Percentiles rank a stretch among this genome's conserved stretches.
Conservation (phyloP, 1,140 invertebrate genomes). For the Drosophila takahashii region DNA sequence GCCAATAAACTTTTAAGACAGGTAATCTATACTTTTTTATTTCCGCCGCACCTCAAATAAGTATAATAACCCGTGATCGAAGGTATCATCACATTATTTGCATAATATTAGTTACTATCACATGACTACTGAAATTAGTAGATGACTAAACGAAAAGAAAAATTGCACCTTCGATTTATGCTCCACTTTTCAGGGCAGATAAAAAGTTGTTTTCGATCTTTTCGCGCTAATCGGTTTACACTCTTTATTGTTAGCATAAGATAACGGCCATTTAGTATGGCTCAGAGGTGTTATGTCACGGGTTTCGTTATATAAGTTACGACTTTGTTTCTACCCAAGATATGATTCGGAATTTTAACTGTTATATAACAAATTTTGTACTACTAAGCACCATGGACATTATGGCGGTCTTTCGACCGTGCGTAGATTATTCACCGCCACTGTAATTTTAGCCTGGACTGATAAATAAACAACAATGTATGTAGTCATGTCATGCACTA, state of each 20-base stretch:
- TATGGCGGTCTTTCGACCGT: background rate
- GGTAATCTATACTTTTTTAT: background rate
- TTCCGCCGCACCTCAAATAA: constrained; percentile 5
- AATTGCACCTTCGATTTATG: constrained; percentile 11
- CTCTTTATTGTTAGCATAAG: constrained; percentile 16
- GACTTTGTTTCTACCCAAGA: background rate
- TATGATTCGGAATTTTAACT: background rate
- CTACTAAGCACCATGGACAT: background rate
- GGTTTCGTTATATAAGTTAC: constrained; percentile 13
- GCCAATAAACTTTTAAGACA: constrained; percentile 1
- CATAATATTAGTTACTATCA: constrained; percentile 28
- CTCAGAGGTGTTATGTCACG: constrained; percentile 29
- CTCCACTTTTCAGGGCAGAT: constrained; percentile 28
- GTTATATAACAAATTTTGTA: constrained; percentile 8
- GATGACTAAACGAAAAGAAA: constrained; percentile 4
- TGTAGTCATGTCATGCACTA: constrained; percentile 22
- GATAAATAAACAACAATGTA: constrained; percentile 15
- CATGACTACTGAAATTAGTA: constrained; percentile 21
- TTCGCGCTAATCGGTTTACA: constrained; percentile 19
- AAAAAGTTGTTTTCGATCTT: constrained; percentile 37
- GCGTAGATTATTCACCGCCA: constrained; percentile 3
- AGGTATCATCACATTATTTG: constrained; percentile 23
- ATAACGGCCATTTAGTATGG: constrained; percentile 18
- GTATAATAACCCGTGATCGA: constrained; percentile 29
- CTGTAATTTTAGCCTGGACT: constrained; percentile 10